Base-by-base conservation (phyloP, 2,113 vertebrate species). In the Tonatia bakeri region DNA sequence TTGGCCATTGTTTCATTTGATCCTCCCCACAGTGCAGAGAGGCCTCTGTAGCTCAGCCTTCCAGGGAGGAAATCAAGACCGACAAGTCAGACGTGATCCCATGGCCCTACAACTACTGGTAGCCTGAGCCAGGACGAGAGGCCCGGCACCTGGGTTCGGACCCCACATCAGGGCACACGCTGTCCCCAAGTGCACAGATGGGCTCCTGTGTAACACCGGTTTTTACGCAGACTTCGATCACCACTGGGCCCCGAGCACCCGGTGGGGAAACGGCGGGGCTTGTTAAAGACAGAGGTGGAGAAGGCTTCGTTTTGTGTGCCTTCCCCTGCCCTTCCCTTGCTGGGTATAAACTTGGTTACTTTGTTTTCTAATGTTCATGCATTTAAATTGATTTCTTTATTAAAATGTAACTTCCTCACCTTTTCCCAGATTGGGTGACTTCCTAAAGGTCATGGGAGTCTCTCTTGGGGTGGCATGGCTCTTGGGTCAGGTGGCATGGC, bases 341-440 rank as follows among this genome's bases (percentile, higher is more conserved):
- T 47, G n/a, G 31, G 54, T 76, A 3, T 31, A 87, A 82, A 24
- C 31, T 67, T 61, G 64, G 50, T 83, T 70, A 31, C 75, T 61
- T 31, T 69, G 22, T 82, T 73, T 40, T 70, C 52, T n/a, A 79
- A 17, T 91, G 47, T 47, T 47, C 5, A 0, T 87, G 75, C 87
- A 73, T 87, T 84, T 64, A 65, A 96, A 43, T 36, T 90, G 79
- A 90, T 87, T 82, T 80, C 13, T 93, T 47, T 76, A 38, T 69
- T 79, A 73, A 83, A 28, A 36, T 88, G 24, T n/a, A 16, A 45
- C 83, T 36, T 67, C 3, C 10, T 38, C 3, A n/a, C 70, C 84
- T 97, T 97, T 96, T 61, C 95, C 96, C 93, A 80, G 91, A 50
- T 26, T 88, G 92, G 94, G 89, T 69, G 93, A 86, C 94, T 98